Conservation (phyloP, 2,113 vertebrate genomes). For the Sinosuthora webbiana region DNA sequence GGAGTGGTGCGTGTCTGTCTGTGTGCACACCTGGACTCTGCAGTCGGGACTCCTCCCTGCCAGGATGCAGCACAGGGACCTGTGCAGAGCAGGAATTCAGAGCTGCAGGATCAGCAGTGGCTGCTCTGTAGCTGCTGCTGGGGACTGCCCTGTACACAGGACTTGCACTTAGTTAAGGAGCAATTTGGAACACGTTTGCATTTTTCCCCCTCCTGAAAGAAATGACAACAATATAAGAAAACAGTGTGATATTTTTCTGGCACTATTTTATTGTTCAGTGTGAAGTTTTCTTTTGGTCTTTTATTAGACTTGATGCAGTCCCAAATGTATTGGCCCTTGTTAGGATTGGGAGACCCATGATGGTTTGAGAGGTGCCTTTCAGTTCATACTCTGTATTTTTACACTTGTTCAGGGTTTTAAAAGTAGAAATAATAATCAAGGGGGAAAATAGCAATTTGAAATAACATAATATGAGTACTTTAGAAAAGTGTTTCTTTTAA, state of each 20-base stretch:
- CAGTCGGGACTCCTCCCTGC: background rate
- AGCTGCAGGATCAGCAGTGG: background rate
- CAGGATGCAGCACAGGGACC: background rate
- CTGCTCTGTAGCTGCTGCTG: background rate
- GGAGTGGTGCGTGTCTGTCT: background rate
- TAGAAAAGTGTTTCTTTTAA: background rate
- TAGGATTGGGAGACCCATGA: background rate
- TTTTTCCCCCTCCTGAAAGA: background rate
- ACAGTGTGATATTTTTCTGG: background rate
- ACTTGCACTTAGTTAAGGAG: background rate
- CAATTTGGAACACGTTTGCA: background rate
- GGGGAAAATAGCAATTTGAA: background rate
- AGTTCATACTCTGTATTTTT: background rate
- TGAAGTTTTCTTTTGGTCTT: background rate
- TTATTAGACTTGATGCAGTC: background rate
- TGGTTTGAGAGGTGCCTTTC: background rate
- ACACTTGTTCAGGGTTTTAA: background rate
- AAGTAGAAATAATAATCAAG: background rate
- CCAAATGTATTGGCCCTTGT: background rate
- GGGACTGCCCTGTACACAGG: background rate
- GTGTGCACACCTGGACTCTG: background rate
- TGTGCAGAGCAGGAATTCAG: background rate
- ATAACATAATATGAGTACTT: background rate
- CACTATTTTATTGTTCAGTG: background rate
- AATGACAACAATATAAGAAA: background rate